Base-by-base conservation (phyloP, 2,113 vertebrate species). In the Aspiorhynchus laticeps region DNA sequence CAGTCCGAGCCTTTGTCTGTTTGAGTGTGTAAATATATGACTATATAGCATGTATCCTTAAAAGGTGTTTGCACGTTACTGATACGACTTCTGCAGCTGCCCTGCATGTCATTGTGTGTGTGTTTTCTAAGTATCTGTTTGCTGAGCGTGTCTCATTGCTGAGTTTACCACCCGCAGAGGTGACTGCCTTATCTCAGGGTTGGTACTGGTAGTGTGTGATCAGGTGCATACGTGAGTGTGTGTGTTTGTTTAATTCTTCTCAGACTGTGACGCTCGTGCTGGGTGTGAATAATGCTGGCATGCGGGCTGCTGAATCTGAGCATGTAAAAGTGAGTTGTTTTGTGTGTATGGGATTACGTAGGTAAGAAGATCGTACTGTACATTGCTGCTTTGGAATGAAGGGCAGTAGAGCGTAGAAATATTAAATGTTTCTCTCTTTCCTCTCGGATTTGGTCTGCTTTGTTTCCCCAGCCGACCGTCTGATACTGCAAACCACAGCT, bases 201-300 rank as follows among this genome's bases (percentile, higher is more conserved):
- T 85, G 78, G 46, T 48, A 48, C 36, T 36, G 6, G 89, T 33
- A 77, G 90, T 82, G 51, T 91, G 88, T 93, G 89, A 82, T 85
- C 92, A 87, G 89, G 86, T 86, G 92, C 89, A 81, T 90, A 51
- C 85, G 7, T 74, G 69, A 43, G 76, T 81, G 78, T 82, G 38
- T 80, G 33, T 21, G 59, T 74, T 56, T 85, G 81, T 86, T 85
- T 79, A 85, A 75, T 83, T 80, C 53, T 38, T 67, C 43, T 83
- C 56, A 48, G 80, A 59, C 59, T 86, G 63, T 88, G 84, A 63
- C 28, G 24, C 31, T 51, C 2, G 56, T 71, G 87, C 51, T 80
- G 65, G 86, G 91, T 91, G 91, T 91, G 91, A 93, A 89, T 90
- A 90, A 93, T 92, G 90, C 83, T 88, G 93, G 93, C 91, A 93